Base-by-base conservation (phyloP, 2,113 vertebrate genomes). In the Brachyhypopomus occidentalis region DNA sequence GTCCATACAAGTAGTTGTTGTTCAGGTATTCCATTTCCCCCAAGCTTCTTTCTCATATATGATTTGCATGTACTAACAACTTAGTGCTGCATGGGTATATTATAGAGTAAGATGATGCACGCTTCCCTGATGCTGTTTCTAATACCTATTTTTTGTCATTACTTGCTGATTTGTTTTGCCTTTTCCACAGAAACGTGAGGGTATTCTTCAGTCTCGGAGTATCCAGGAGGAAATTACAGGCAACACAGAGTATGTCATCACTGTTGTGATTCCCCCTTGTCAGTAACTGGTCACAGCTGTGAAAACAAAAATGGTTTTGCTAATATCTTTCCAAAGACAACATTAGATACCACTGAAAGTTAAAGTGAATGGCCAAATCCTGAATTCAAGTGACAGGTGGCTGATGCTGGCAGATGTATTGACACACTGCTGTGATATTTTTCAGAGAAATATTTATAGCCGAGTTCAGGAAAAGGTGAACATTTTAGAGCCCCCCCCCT, bases 181-280 rank as follows among this genome's bases (percentile, higher is more conserved):
- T 87, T 77, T 85, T 77, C 87, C 91, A 78, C 92, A 99, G 97
- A 99, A 99, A 94, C 90, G 97, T 90, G 97, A 98, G 91, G 97
- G 97, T 89, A 97, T 97, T 90, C 96, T 99, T 78, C 97, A 98
- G 91, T 98, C 97, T 78, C 94, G 95, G 87, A 97, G 98, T 88
- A 95, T 99, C 88, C 96, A 97, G 87, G 97, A 99, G 92, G 97
- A 99, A 93, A 98, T 99, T 94, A 99, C 97, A 84, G 95, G 96
- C 88, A 98, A 98, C 93, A 97, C 96, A 66, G 97, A 98, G 97
- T 98, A 94, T 94, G 97, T 95, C 48, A 75, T 76, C 75, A 76
- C 55, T 75, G 72, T 75, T 69, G 7, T 75, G 45, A 45, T 72
- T 75, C 58, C 69, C 66, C 12, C n/a, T 56, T 67, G 3, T 62